Percentiles rank a stretch among this genome's conserved stretches.
These are phyloP conservation scores for Coremacera marginata DNA, from an alignment of 2,888 invertebrate species.

Conservation along the genomic window DNA sequence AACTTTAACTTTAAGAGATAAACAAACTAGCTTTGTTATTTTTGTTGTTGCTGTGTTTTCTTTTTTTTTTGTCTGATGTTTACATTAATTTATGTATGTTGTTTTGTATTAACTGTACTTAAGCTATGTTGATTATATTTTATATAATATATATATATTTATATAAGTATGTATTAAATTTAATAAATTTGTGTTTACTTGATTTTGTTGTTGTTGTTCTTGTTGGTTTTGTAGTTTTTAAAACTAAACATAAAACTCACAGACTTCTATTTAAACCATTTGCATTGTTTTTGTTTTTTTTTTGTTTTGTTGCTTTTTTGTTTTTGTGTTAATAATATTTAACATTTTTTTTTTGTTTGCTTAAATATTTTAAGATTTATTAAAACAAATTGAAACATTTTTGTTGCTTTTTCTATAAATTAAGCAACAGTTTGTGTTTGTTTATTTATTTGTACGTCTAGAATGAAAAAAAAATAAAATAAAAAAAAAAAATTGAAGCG, in stretches of 20 bases:
- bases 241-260: slow-evolving; percentile 54
- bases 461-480: too few relatives aligned
- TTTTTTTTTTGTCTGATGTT: slow-evolving; percentile 37
- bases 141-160: neutral
- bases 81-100: slow-evolving; percentile 42
- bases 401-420: neutral
- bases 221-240: slow-evolving; percentile 38
- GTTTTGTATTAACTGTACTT: slow-evolving; percentile 33
- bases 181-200: neutral
- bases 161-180: slow-evolving; percentile 7
- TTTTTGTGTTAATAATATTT: neutral
- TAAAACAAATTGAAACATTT: slow-evolving; percentile 43
- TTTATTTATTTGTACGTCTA: too few relatives aligned
- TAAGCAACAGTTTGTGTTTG: too few relatives aligned
- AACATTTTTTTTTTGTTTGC: slow-evolving; percentile 26
- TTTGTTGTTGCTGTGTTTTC: slow-evolving; percentile 22
- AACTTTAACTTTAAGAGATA: slow-evolving; percentile 7
- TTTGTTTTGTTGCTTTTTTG: slow-evolving; percentile 9
- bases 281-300: slow-evolving; percentile 35
- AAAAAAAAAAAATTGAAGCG: too few relatives aligned
- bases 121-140: slow-evolving; percentile 33
- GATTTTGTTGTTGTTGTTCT: slow-evolving; percentile 32
- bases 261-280: slow-evolving; percentile 53
- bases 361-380: slow-evolving; percentile 41
- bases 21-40: neutral